Evolutionary conservation across 2,797 vertebrate species (phyloP).

Genomic region (Chelonia mydas): DNA sequence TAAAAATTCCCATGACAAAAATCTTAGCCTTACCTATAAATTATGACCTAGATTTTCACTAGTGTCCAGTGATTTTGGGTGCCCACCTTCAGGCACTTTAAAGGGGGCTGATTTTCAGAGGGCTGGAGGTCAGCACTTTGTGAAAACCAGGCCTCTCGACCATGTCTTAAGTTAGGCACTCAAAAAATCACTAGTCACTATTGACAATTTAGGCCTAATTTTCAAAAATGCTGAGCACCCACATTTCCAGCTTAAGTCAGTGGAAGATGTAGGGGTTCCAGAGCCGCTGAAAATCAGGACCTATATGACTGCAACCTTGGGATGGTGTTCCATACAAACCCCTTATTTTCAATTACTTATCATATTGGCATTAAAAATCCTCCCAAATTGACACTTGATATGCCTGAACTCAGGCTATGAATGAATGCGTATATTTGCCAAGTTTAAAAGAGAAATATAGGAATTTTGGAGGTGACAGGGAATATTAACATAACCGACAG

Average conservation of each 20-base stretch:
- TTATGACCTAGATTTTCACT: neutral
- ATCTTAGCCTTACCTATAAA: neutral
- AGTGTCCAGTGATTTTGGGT: neutral
- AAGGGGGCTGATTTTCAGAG: rapidly evolving
- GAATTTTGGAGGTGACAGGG: neutral
- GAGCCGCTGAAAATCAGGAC: neutral
- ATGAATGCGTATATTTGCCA: neutral
- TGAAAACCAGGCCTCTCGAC: neutral
- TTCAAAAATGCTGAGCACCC: neutral
- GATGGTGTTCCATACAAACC: neutral
- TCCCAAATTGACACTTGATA: neutral
- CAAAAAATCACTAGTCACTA: neutral
- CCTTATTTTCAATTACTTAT: neutral
- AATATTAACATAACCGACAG: neutral
- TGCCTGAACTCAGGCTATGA: neutral
- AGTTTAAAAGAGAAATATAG: neutral
- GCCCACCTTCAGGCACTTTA: neutral
- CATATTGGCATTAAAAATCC: neutral
- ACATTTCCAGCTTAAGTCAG: neutral
- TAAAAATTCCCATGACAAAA: no score
- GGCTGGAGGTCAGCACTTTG: neutral
- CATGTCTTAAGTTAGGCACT: neutral
- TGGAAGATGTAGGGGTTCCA: neutral
- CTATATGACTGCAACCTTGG: neutral
- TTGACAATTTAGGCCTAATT: neutral